These are phyloP conservation scores for Nipponacmea schrenckii DNA, from an alignment of 2,888 invertebrate species.

Conservation along the genomic window DNA sequence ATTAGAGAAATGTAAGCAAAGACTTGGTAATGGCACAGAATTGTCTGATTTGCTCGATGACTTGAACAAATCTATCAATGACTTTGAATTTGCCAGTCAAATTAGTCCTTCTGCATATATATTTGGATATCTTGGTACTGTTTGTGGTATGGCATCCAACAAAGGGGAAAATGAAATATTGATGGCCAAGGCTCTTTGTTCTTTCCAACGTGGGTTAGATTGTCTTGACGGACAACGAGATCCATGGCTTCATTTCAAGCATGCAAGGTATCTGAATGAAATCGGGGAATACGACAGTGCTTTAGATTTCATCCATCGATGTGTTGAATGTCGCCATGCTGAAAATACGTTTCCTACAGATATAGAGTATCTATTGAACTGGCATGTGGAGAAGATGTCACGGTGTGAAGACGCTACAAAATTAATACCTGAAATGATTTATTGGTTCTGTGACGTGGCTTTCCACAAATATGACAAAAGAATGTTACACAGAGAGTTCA, in stretches of 20 bases:
- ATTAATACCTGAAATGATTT: neutral
- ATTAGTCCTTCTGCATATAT: neutral
- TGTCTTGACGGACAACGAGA: neutral
- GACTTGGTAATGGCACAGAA: neutral
- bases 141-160: neutral
- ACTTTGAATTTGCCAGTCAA: neutral
- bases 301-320: neutral
- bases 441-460: neutral
- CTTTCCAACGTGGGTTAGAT: neutral
- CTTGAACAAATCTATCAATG: neutral
- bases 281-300: neutral
- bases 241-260: neutral
- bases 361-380: neutral
- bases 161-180: neutral
- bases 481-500: neutral
- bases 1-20: neutral
- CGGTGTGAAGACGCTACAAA: neutral
- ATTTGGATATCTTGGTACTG: neutral
- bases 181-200: neutral
- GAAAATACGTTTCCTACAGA: neutral
- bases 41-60: neutral
- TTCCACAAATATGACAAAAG: neutral
- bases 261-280: neutral
- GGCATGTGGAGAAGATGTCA: neutral
- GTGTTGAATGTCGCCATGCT: neutral